A percentile compares a stretch with the other conserved stretches of the same genome.
These are phyloP conservation scores for Amphiduros pacificus DNA, from an alignment of 2,888 invertebrate genomes.

Conservation along the genomic window DNA sequence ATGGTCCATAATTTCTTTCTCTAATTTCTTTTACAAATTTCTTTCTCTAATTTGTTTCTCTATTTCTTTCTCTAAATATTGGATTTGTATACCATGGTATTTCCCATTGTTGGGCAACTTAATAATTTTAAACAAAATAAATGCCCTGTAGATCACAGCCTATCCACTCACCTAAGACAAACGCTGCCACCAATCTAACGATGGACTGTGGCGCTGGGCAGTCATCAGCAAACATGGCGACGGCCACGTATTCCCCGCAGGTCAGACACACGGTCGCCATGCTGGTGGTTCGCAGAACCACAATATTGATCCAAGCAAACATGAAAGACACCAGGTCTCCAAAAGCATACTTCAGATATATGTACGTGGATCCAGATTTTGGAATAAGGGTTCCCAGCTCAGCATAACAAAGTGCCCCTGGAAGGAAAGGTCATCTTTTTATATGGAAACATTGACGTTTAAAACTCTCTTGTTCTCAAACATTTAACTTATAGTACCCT, in stretches of 20 bases:
- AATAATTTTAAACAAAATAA: no score
- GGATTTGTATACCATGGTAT: no score
- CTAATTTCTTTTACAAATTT: no score
- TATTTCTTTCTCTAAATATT: no score
- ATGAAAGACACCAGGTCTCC: slow-evolving; percentile 68
- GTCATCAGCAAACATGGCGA: slow-evolving; percentile 46
- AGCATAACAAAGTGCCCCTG: slow-evolving; percentile 76
- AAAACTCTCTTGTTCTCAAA: no score
- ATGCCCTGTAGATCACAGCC: no score
- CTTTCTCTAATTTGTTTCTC: no score
- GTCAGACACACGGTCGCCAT: slow-evolving; percentile 61
- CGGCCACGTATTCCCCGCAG: slow-evolving; percentile 46
- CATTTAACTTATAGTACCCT: no score
- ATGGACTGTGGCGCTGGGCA: slow-evolving; percentile 39
- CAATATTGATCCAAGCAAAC: slow-evolving; percentile 65
- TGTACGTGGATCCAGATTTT: slow-evolving; percentile 78
- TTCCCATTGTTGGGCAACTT: no score
- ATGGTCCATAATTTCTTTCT: no score
- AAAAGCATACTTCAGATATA: slow-evolving; percentile 72
- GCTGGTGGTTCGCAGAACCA: slow-evolving; percentile 52
- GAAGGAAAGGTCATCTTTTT: no score
- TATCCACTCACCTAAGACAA: slow-evolving; percentile 9
- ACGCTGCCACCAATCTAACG: slow-evolving; percentile 36
- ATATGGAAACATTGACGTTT: no score
- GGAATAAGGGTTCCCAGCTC: slow-evolving; percentile 78